phyloP scores from a whole-genome alignment of 2,113 vertebrate species.

The Meles meles region DNA sequence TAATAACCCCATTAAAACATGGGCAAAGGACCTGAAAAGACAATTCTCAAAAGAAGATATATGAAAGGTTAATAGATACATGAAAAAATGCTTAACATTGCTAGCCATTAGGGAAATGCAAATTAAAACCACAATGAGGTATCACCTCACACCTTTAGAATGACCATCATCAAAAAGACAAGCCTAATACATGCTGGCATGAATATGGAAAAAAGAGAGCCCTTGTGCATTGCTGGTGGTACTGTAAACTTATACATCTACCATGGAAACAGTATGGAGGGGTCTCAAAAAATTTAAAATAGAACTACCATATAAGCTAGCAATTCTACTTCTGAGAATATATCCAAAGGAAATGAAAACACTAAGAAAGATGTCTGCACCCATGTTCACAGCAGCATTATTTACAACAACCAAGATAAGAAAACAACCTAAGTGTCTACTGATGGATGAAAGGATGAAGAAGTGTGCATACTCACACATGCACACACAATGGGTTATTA shows the following conservation, averaged over 20 bases:
- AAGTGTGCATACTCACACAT: background rate
- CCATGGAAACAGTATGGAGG: background rate
- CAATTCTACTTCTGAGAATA: background rate
- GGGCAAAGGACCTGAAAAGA: background rate
- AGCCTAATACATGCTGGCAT: background rate
- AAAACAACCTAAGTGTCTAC: background rate
- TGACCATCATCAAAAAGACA: background rate
- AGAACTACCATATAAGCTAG: background rate
- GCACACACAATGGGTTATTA: background rate
- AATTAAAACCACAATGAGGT: background rate
- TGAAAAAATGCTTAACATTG: background rate
- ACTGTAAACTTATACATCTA: background rate
- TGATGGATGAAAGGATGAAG: background rate
- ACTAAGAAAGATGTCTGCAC: background rate
- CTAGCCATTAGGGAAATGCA: background rate
- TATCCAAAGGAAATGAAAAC: background rate
- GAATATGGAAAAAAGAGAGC: background rate
- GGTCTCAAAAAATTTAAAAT: background rate
- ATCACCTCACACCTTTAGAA: background rate
- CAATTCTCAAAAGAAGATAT: background rate
- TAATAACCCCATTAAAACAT: background rate
- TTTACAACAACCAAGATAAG: background rate
- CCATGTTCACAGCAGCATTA: background rate
- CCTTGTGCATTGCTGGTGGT: background rate
- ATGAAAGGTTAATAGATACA: background rate